These are phyloP conservation scores for Cynaeus angustus DNA, from an alignment of 2,888 invertebrate genomes.

Conservation along the genomic window DNA sequence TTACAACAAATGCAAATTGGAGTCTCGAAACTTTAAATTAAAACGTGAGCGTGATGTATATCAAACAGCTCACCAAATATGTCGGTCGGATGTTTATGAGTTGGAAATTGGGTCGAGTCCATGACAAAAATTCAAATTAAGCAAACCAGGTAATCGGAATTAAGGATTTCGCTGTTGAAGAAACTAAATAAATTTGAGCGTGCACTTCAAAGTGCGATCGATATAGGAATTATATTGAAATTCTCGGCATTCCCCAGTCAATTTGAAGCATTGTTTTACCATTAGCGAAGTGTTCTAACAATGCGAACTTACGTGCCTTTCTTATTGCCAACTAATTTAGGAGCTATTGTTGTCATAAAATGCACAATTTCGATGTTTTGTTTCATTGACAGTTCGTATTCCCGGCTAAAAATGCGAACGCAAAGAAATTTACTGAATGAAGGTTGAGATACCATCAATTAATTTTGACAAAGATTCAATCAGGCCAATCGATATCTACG, in stretches of 20 bases:
- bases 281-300: conserved; percentile 57
- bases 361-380: conserved; percentile 18
- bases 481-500: too few relatives aligned
- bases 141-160: neutral
- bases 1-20: conserved; percentile 45
- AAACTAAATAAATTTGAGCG: conserved; percentile 44
- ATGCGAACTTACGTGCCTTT: conserved; percentile 55
- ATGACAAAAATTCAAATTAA: conserved; percentile 1
- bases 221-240: conserved; percentile 61
- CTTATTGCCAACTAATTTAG: conserved; percentile 51
- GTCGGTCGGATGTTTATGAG: conserved; percentile 1
- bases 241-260: conserved; percentile 59
- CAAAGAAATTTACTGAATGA: neutral
- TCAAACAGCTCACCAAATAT: conserved; percentile 18
- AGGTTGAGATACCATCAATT: conserved; percentile 25
- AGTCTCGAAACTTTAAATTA: conserved; percentile 43
- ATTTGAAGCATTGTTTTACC: conserved; percentile 61
- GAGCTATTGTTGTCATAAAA: conserved; percentile 25
- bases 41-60: conserved; percentile 39
- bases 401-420: neutral
- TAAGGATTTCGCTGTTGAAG: conserved; percentile 20
- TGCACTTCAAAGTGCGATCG: conserved; percentile 49
- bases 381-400: neutral
- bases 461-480: neutral
- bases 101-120: neutral